A percentile compares a stretch with the other conserved stretches of the same genome.
Evolutionary conservation across 2,113 vertebrate species (phyloP).

Genomic region (Sminthopsis crassicaudata): DNA sequence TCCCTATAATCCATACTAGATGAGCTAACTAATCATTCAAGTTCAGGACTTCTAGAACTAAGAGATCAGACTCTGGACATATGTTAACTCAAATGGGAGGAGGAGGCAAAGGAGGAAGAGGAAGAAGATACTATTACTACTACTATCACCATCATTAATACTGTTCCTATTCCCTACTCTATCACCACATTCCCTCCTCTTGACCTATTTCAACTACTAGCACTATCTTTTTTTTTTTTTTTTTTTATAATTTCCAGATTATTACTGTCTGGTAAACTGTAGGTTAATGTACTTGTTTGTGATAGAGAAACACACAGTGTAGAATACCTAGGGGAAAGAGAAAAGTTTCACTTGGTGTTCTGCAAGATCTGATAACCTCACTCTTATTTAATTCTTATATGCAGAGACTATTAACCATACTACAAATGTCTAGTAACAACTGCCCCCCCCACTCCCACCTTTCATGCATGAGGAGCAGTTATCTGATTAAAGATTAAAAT

Average conservation of each 20-base stretch:
- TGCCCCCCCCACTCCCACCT: neutral
- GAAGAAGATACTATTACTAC: neutral
- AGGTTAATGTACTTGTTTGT: slow-evolving; percentile 25
- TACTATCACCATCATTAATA: neutral
- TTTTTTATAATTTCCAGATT: neutral
- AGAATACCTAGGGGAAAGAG: slow-evolving; percentile 14
- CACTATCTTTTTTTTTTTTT: too few relatives aligned
- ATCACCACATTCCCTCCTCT: neutral
- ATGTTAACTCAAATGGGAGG: neutral
- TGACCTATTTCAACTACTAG: neutral
- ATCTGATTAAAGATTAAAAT: neutral
- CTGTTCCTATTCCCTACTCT: too few relatives aligned
- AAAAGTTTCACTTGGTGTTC: slow-evolving; percentile 33
- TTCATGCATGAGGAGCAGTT: neutral
- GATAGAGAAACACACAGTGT: neutral
- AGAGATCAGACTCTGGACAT: neutral
- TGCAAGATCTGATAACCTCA: neutral
- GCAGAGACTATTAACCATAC: neutral
- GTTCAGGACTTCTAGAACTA: neutral
- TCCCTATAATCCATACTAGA: slow-evolving; percentile 5
- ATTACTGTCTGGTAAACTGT: slow-evolving; percentile 14
- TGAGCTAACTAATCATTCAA: slow-evolving; percentile 1
- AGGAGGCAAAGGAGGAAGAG: too few relatives aligned
- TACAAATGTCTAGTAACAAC: neutral
- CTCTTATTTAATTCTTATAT: neutral